Evolutionary conservation across 2,888 invertebrate genomes (phyloP), one percentile per base, ranked within the genome.

Genomic region (Trilocha varians): DNA sequence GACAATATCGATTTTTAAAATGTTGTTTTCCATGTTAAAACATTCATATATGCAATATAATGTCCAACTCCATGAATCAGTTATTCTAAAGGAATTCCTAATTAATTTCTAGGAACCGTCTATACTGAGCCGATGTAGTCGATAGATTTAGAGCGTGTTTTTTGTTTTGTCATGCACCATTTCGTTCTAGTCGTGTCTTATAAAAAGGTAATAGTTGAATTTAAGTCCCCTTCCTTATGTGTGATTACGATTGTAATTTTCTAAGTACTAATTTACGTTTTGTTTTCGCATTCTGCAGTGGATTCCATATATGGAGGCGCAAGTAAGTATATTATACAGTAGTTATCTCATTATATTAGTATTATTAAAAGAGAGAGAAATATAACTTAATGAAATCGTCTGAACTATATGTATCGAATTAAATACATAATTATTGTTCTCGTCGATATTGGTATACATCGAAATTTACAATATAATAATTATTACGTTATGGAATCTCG

Each of bases 221-320:
- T n/a, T n/a, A n/a, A n/a, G n/a, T n/a, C n/a, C n/a, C n/a, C n/a
- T n/a, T n/a, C 47, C 58, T 5, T 52, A 46, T 69, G 56, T 67
- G 50, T 52, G 44, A 51, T 46, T 52, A 14, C 50, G 39, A 39
- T 39, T 46, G 17, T 49, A 34, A 43, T 17, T 43, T 49, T 45
- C 54, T 50, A 35, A 42, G 37, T 54, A 84, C 82, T 87, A 87
- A 86, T 73, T 47, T 57, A 62, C 39, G 59, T 39, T 67, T 82
- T 80, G 63, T 66, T 70, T 70, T 68, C 74, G 70, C 72, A 56
- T 54, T 53, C 74, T 77, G 59, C 88, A 91, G 92, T 90, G 88
- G 92, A 91, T 88, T 90, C 90, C 62, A 84, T 90, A 68, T 90
- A 90, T 89, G 91, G 91, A 88, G 90, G 90, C 77, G 88, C 90